Percentiles rank a stretch among this genome's conserved stretches.
phyloP scores from a whole-genome alignment of 2,797 vertebrate species.

The Phrynocephalus forsythii region DNA sequence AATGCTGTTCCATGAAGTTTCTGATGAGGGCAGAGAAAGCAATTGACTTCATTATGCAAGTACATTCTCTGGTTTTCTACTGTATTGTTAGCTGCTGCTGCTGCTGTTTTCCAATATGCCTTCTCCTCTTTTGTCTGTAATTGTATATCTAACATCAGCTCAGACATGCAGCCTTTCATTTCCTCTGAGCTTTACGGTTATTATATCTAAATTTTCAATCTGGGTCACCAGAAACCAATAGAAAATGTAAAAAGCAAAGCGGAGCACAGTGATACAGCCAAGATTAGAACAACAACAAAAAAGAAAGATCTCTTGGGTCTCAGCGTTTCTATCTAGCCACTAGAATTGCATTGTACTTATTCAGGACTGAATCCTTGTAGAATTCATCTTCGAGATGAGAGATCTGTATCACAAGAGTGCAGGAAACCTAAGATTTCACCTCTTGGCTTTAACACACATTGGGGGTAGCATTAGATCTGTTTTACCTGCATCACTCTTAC shows the following conservation, averaged over 20 bases:
- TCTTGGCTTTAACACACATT: not conserved
- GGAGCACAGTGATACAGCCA: conserved; percentile 33
- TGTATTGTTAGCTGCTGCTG: not conserved
- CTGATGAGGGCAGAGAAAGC: conserved; percentile 2
- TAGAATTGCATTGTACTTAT: conserved; percentile 23
- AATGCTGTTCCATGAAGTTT: not conserved
- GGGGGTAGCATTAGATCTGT: not conserved
- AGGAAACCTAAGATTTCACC: not conserved
- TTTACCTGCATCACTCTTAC: conserved; percentile 14
- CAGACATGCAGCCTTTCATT: conserved; percentile 15
- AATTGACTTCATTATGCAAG: not conserved
- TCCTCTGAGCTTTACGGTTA: conserved; percentile 26
- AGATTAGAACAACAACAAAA: not conserved
- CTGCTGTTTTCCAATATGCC: conserved; percentile 9
- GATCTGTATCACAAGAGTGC: not conserved
- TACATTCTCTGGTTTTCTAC: not conserved
- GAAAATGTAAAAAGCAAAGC: not conserved
- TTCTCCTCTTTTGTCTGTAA: not conserved
- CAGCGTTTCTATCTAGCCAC: not conserved
- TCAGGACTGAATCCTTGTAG: conserved; percentile 1
- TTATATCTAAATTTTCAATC: conserved; percentile 15
- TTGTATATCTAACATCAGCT: conserved; percentile 38
- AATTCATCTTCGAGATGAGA: not conserved
- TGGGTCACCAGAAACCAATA: not conserved
- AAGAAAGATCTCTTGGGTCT: conserved; percentile 8